Percentiles rank a stretch among this genome's conserved stretches.
These are phyloP conservation scores for Muntiacus reevesi DNA, from an alignment of 2,113 vertebrate genomes.

Conservation along the genomic window DNA sequence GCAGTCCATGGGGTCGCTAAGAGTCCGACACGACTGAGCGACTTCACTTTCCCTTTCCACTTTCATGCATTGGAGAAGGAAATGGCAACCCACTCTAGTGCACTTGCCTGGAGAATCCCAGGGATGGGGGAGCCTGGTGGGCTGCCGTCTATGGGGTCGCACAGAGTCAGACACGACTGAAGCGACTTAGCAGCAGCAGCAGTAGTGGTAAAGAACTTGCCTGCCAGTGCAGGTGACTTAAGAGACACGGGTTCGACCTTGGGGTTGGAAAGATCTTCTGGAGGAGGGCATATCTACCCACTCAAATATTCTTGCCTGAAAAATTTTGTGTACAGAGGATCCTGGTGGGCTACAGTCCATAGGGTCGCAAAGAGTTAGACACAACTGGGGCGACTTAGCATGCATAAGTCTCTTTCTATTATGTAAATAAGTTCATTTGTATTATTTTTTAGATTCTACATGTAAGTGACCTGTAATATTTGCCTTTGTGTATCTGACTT, in stretches of 20 bases:
- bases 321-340: not conserved
- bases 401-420: not conserved
- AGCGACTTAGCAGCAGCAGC: too few relatives aligned
- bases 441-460: not conserved
- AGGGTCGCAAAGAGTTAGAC: not conserved
- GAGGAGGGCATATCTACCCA: not conserved
- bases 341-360: not conserved
- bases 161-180: too few relatives aligned
- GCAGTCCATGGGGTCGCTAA: too few relatives aligned
- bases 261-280: not conserved
- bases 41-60: too few relatives aligned
- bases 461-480: not conserved
- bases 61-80: too few relatives aligned
- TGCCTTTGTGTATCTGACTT: not conserved
- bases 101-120: too few relatives aligned
- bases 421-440: not conserved
- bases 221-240: not conserved
- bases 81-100: too few relatives aligned
- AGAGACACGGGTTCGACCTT: accelerated
- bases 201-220: not conserved
- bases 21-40: too few relatives aligned
- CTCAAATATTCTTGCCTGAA: not conserved
- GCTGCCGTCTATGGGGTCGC: too few relatives aligned
- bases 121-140: too few relatives aligned
- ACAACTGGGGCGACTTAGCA: not conserved